Conservation (phyloP, 2,797 vertebrate genomes). For the Cuculus canorus region DNA sequence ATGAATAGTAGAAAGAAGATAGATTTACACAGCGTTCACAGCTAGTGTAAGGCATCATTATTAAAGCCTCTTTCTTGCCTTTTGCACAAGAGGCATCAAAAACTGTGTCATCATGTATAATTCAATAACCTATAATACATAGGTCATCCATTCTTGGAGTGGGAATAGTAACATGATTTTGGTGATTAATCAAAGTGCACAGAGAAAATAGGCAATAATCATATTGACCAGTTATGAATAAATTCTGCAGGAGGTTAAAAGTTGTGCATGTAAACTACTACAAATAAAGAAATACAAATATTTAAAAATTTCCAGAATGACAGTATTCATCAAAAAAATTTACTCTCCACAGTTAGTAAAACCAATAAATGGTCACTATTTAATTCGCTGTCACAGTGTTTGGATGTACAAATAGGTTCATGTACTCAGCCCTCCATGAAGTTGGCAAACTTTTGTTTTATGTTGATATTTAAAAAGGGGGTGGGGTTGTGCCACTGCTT, state of each 20-base stretch:
- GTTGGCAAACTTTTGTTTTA: not conserved
- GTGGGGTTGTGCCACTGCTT: not conserved
- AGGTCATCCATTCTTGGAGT: conserved; percentile 15
- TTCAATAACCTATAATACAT: conserved; percentile 22
- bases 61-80: not conserved
- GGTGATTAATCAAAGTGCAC: conserved; percentile 25
- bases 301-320: not conserved
- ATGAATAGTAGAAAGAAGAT: not conserved
- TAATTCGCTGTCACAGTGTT: not conserved
- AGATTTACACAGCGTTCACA: not conserved
- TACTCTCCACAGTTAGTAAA: not conserved
- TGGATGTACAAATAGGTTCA: not conserved
- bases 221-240: conserved; percentile 35
- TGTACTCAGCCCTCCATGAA: not conserved
- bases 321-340: not conserved
- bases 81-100: not conserved
- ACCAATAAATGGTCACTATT: not conserved
- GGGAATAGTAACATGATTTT: conserved; percentile 29
- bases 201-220: conserved; percentile 24
- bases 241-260: conserved; percentile 22
- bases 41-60: not conserved
- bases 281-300: not conserved
- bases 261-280: not conserved
- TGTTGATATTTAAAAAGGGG: not conserved
- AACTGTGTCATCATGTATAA: conserved; percentile 24